Evolutionary conservation across 1,140 invertebrate genomes (phyloP), one percentile per base, ranked within the genome.

Genomic region (Oryctes rhinoceros): DNA sequence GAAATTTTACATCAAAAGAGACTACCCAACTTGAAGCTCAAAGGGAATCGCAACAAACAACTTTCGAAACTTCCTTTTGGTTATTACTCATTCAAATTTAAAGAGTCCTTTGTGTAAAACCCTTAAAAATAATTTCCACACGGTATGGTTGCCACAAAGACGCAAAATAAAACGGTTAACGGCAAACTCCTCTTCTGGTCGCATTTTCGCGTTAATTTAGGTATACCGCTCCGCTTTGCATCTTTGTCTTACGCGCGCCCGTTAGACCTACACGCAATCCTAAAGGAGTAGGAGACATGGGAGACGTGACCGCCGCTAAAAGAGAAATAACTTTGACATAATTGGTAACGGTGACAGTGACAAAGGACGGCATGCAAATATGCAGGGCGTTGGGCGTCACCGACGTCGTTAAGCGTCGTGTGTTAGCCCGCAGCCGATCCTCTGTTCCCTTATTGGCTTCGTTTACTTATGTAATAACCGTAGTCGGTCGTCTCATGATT

Each of bases 71-170:
- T 65, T 78, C 77, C 59, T 78, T 78, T 49, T 78, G 18, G 35
- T 39, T 37, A 53, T 37, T 53, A 78, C 35, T 49, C 77, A 49
- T 53, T 78, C 47, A 53, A 53, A 78, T 62, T 78, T 49, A 65
- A 78, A 49, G 49, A 44, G 35, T 62, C 59, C 59, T 53, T 78
- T 59, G 77, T 49, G 77, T 53, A 53, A 78, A 78, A 53, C 77
- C 77, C 77, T 78, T 78, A 78, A 78, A 78, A 78, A 78, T 78
- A 78, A 78, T 78, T 78, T 78, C 77, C 77, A 49, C 77, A 62
- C 59, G 48, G 47, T 37, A 39, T 65, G 48, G 59, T 11, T 48
- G 30, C 35, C 77, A 78, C 48, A 78, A 65, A 78, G 48, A 78
- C 77, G 77, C 77, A 65, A 78, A 78, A 78, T 78, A 78, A 78